phyloP scores from a whole-genome alignment of 35 echinoderm and acorn worm species.

The Lytechinus variegatus region DNA sequence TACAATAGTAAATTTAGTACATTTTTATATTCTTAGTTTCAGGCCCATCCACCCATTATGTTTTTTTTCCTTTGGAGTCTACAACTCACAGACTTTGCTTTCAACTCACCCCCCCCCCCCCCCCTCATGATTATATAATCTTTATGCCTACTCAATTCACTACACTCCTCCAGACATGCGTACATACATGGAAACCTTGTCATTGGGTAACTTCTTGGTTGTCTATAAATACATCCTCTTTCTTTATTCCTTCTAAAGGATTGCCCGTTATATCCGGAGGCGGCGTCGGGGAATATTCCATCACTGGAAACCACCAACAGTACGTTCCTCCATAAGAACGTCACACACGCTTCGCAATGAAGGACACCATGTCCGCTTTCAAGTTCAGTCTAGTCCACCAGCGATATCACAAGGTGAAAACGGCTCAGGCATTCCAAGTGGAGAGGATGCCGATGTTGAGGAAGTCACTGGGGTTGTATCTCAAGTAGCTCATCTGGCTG shows the following conservation, averaged over 20 bases:
- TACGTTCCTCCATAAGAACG: not conserved
- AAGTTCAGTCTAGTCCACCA: not conserved
- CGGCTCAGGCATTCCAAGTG: not conserved
- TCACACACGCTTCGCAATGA: not conserved
- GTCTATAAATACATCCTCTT: not conserved
- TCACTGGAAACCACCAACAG: not conserved
- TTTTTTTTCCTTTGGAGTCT: too few relatives aligned
- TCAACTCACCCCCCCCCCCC: too few relatives aligned
- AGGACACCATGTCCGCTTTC: not conserved
- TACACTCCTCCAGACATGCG: too few relatives aligned
- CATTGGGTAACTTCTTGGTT: not conserved
- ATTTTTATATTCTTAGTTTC: too few relatives aligned
- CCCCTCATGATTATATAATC: too few relatives aligned
- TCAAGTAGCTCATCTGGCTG: too few relatives aligned
- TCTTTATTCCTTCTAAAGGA: not conserved
- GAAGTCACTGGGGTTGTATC: not conserved
- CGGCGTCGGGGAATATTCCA: not conserved
- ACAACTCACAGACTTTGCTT: too few relatives aligned
- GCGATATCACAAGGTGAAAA: not conserved
- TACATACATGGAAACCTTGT: too few relatives aligned
- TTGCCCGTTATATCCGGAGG: not conserved
- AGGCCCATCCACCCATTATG: too few relatives aligned
- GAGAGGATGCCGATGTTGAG: not conserved
- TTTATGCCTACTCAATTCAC: too few relatives aligned
- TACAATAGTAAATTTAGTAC: too few relatives aligned